A percentile compares a stretch with the other conserved stretches of the same genome.
These are phyloP conservation scores for Tolypeutes matacus DNA, from an alignment of 2,797 vertebrate genomes.

Conservation along the genomic window DNA sequence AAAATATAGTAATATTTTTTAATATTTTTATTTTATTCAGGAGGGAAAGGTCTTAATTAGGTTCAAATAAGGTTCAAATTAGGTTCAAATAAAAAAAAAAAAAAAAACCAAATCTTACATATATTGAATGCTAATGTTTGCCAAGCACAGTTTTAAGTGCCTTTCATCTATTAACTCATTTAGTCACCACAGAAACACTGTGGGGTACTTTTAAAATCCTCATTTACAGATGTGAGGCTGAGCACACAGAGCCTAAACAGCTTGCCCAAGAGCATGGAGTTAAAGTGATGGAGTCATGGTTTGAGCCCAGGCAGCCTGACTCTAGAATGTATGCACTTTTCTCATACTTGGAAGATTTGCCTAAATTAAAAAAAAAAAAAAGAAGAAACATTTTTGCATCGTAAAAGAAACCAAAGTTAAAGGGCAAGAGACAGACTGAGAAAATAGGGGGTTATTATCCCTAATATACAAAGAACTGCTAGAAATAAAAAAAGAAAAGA, in stretches of 20 bases:
- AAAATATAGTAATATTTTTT: not conserved
- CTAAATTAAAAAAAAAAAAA: not conserved
- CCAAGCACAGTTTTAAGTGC: not conserved
- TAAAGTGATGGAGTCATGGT: not conserved
- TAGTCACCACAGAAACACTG: not conserved
- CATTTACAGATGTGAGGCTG: not conserved
- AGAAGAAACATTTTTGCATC: not conserved
- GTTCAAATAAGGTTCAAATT: not conserved
- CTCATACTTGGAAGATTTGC: not conserved
- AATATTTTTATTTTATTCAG: not conserved
- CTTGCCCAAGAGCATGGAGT: not conserved
- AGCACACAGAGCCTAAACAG: not conserved
- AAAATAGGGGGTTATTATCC: not conserved
- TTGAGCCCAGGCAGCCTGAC: not conserved
- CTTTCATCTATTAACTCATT: not conserved
- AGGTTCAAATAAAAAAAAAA: not conserved
- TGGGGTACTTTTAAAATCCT: not conserved
- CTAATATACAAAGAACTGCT: not conserved
- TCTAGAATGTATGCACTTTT: not conserved
- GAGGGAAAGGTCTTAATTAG: not conserved
- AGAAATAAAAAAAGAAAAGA: not conserved
- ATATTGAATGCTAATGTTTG: not conserved
- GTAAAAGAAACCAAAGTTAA: not conserved
- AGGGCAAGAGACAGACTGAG: not conserved
- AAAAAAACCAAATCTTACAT: not conserved